Base-by-base conservation (phyloP, 2,797 vertebrate genomes). In the Erpetoichthys calabaricus region DNA sequence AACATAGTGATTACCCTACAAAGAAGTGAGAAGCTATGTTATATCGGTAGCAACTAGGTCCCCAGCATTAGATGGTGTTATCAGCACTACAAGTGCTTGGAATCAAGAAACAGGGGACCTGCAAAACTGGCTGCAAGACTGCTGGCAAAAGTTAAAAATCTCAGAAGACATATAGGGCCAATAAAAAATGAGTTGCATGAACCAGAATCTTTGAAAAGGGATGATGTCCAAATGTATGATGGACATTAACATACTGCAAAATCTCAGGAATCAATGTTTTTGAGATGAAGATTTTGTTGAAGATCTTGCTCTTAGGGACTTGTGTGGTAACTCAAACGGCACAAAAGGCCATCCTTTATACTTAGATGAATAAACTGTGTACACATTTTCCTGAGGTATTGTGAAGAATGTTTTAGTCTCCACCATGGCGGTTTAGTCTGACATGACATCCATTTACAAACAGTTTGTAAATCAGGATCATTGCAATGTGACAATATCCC, bases 71-170 rank as follows among this genome's bases (percentile, higher is more conserved):
- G 5, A 42, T 41, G 52, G 52, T 3, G 52, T 2, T 42, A 53
- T 53, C 4, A 42, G 44, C 43, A 58, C 63, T 56, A 62, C 55
- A 3, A 55, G 58, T 4, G 51, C 60, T 5, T 45, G 4, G 8
- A 51, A 51, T 9, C 45, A 46, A 3, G 64, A 63, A 50, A 60
- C 54, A 1, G 55, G 62, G 47, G 56, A 10, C 7, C 45, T 43
- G 41, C 44, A 47, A 25, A 51, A 64, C 44, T 67, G 67, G 49
- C 62, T 65, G 5, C 57, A 44, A 5, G 53, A 4, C 44, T 63
- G 65, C 44, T 65, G 54, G 56, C 62, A 63, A 63, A 61, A 62
- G n/a, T 49, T 45, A 4, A 49, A 41, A 44, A 64, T 60, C 7
- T 64, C 56, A 3, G 58, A 53, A 8, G 59, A 57, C 56, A 60